Conservation (phyloP, 2,113 vertebrate genomes). For the Trogon surrucura region DNA sequence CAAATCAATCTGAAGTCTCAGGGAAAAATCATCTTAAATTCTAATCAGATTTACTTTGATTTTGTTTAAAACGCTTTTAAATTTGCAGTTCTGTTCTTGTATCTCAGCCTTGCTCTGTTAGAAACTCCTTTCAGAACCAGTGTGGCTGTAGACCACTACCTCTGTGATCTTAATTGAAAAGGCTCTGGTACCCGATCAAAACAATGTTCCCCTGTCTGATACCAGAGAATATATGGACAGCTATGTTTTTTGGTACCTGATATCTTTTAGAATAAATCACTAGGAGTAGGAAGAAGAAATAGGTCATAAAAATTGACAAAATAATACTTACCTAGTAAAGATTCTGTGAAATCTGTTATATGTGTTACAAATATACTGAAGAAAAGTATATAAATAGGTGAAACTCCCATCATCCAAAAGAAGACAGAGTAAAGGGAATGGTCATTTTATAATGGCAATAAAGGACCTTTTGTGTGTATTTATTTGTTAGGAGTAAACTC, state of each 20-base stretch:
- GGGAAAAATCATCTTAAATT: neutral
- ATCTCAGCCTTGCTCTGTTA: neutral
- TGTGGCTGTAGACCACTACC: neutral
- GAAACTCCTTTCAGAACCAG: neutral
- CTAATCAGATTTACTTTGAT: neutral
- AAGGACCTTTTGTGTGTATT: neutral
- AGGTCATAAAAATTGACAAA: neutral
- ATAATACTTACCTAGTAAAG: neutral
- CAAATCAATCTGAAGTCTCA: neutral
- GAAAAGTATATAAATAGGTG: neutral
- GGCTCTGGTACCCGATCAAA: neutral
- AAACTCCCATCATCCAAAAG: neutral
- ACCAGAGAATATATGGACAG: neutral
- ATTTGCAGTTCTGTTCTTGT: neutral
- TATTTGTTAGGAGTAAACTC: conserved; percentile 34
- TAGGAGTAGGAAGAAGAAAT: neutral
- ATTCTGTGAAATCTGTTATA: neutral
- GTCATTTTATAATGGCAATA: neutral
- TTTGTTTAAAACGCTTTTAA: neutral
- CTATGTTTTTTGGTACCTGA: neutral
- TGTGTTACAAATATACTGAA: neutral
- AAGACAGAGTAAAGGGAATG: conserved; percentile 10
- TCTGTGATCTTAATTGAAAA: neutral
- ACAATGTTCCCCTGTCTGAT: neutral
- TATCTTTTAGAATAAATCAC: neutral